Conservation (phyloP, 2,797 vertebrate genomes). For the Epinephelus coioides region DNA sequence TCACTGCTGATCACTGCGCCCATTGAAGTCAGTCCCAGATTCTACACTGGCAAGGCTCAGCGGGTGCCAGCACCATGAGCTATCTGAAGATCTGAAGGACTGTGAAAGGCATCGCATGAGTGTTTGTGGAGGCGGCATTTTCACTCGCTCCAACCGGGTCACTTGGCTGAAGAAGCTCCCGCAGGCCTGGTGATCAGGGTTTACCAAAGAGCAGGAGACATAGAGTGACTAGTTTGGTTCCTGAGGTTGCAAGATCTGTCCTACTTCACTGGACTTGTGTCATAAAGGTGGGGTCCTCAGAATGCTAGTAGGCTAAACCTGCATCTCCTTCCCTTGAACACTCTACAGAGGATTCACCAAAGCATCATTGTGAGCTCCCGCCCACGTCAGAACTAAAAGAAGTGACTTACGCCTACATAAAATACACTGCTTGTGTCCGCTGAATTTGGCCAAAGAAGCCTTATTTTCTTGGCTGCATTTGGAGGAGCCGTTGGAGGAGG, state of each 20-base stretch:
- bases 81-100: constrained; percentile 50
- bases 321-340: neutral
- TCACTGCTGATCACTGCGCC: constrained; percentile 56
- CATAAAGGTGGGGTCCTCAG: constrained; percentile 4
- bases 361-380: constrained; percentile 5
- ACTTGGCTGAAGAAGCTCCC: constrained; percentile 32
- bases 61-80: constrained; percentile 49
- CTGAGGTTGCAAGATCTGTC: neutral
- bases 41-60: constrained; percentile 42
- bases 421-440: constrained; percentile 9
- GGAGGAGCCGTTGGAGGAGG: constrained; percentile 21
- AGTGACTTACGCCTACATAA: constrained; percentile 17
- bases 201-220: constrained; percentile 28
- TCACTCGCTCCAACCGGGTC: constrained; percentile 48
- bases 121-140: constrained; percentile 45
- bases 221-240: neutral
- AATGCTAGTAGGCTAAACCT: constrained; percentile 18
- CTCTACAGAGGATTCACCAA: constrained; percentile 29
- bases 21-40: constrained; percentile 71
- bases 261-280: neutral
- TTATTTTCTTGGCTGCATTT: constrained; percentile 27
- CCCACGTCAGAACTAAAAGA: constrained; percentile 39
- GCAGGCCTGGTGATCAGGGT: neutral
- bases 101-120: constrained; percentile 44
- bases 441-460: constrained; percentile 18